These are phyloP conservation scores for Bombus affinis DNA, from an alignment of 1,140 invertebrate species.

Conservation along the genomic window DNA sequence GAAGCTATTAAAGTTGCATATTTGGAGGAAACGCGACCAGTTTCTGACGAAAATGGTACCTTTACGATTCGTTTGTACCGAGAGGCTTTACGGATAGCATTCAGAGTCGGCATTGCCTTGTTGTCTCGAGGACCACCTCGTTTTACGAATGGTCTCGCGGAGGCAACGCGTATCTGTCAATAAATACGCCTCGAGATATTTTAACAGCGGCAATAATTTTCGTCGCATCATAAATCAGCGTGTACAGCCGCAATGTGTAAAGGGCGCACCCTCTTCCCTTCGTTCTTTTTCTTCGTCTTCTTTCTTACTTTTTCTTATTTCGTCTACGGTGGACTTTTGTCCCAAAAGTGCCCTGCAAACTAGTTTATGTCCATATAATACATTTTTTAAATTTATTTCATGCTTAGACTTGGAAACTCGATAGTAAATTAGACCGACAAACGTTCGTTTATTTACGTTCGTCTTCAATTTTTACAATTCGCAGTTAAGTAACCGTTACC, in stretches of 20 bases:
- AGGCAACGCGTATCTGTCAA: slow-evolving; percentile 54
- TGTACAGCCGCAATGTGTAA: slow-evolving; percentile 49
- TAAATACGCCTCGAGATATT: slow-evolving; percentile 66
- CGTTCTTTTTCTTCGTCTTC: neutral
- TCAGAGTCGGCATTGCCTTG: slow-evolving; percentile 56
- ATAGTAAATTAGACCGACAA: neutral
- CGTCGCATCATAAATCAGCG: slow-evolving; percentile 74
- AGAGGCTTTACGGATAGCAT: slow-evolving; percentile 57
- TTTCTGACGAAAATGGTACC: slow-evolving; percentile 8
- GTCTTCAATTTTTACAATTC: neutral
- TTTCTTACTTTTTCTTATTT: neutral
- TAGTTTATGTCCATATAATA: slow-evolving; percentile 10
- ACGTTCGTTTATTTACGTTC: neutral
- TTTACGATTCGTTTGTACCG: slow-evolving; percentile 36
- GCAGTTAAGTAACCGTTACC: no score
- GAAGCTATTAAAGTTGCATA: slow-evolving; percentile 35
- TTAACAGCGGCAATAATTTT: slow-evolving; percentile 76
- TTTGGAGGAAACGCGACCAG: slow-evolving; percentile 27
- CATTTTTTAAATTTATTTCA: neutral
- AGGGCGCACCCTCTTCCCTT: slow-evolving; percentile 26
- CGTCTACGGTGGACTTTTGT: neutral
- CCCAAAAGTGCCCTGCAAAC: slow-evolving; percentile 21
- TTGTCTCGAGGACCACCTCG: slow-evolving; percentile 34
- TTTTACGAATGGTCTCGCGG: slow-evolving; percentile 56
- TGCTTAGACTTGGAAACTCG: neutral